Evolutionary conservation across 2,888 invertebrate species (phyloP), one percentile per base, ranked within the genome.

Genomic region (Pristionchus exspectatus): DNA sequence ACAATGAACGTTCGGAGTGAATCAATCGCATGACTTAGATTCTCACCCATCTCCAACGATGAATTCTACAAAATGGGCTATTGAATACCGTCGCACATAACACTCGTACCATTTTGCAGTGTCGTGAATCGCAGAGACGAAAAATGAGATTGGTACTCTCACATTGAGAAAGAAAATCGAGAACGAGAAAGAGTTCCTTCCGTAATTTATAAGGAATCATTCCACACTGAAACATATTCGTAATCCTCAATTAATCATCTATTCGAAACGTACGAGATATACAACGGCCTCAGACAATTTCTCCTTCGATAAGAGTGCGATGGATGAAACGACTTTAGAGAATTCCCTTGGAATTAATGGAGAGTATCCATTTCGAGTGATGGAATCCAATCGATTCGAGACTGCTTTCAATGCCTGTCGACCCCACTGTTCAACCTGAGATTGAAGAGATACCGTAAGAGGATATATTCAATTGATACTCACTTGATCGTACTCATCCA

Each of bases 271-370:
- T 33, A 88, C 87, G n/a, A 88, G 56, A 74, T 88, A 88, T 16
- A 59, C 27, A 30, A 88, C 44, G 12, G 74, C 87, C 30, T 72
- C 54, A 9, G 56, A 27, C 38, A 72, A 30, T 54, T 74, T 88
- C 10, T 88, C 74, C 27, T 56, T 33, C 33, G 18, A 21, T 24
- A 74, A 21, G 9, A 74, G 12, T 2, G 87, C n/a, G 0, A 88
- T 74, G 14, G 63, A 27, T 33, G 87, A 56, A 14, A 74, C 54
- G 16, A 18, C 66, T 69, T 69, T 63, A 30, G 50, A 21, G 74
- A 88, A 88, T 56, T 88, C 87, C n/a, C 87, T 50, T 12, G 87
- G 87, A n/a, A 88, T 88, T n/a, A 88, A 54, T 27, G 87, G 72
- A 56, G 54, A 88, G 27, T 33, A 88, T 14, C 87, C 87, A 56